These are phyloP conservation scores for Notodonta ziczac DNA, from an alignment of 2,888 invertebrate species.

Conservation along the genomic window DNA sequence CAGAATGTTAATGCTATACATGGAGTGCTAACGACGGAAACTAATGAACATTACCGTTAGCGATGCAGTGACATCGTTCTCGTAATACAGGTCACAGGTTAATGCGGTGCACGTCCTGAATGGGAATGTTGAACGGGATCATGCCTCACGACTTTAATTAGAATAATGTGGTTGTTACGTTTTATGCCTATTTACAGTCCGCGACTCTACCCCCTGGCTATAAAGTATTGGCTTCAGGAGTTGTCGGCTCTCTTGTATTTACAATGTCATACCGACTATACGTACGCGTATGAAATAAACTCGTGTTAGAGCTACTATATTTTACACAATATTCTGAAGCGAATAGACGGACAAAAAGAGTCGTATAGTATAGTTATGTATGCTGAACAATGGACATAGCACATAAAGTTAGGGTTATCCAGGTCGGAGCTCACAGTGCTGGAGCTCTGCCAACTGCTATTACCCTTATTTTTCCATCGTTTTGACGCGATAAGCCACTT, in stretches of 20 bases:
- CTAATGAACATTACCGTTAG: conserved; percentile 41
- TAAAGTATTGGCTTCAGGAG: too few relatives aligned
- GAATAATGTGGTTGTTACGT: conserved; percentile 5
- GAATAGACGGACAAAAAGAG: not conserved
- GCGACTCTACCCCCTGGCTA: too few relatives aligned
- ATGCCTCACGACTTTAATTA: too few relatives aligned
- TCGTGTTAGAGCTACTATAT: not conserved
- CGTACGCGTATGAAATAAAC: too few relatives aligned
- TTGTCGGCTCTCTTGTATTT: too few relatives aligned
- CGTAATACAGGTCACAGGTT: conserved; percentile 27
- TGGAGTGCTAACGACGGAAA: conserved; percentile 21
- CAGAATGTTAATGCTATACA: conserved; percentile 22
- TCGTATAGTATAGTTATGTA: not conserved
- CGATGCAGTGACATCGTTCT: conserved; percentile 27
- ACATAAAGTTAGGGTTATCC: conserved; percentile 5
- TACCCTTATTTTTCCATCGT: conserved; percentile 14
- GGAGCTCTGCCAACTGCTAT: conserved; percentile 22
- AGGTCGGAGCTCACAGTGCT: conserved; percentile 9
- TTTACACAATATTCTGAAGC: not conserved
- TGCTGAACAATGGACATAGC: not conserved
- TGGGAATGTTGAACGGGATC: not conserved
- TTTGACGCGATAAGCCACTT: not conserved
- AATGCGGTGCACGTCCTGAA: conserved; percentile 12
- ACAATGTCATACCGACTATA: too few relatives aligned
- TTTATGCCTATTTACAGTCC: conserved; percentile 19